Percentiles rank a stretch among this genome's conserved stretches.
These are phyloP conservation scores for Nibea albiflora DNA, from an alignment of 2,113 vertebrate species.

Conservation along the genomic window DNA sequence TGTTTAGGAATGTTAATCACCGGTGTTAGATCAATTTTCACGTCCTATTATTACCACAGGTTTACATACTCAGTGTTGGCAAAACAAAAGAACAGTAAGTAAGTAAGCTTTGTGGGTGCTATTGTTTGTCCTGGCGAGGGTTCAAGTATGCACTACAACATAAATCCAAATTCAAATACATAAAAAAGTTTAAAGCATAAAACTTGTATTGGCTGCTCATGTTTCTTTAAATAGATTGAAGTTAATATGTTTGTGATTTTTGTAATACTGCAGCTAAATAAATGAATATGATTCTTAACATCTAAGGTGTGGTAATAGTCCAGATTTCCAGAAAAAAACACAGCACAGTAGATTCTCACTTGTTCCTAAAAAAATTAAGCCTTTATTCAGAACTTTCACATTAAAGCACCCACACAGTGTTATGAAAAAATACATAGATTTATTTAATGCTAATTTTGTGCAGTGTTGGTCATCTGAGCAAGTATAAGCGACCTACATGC, in stretches of 20 bases:
- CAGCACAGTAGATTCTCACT: background rate
- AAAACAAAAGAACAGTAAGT: background rate
- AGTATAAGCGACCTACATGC: background rate
- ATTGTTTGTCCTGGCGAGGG: background rate
- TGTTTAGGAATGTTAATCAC: background rate
- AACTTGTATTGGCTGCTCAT: background rate
- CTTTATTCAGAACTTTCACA: slow-evolving; percentile 29
- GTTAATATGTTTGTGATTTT: slow-evolving; percentile 4
- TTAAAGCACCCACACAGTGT: background rate
- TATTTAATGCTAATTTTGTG: background rate
- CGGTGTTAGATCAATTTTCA: background rate
- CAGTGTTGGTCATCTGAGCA: background rate
- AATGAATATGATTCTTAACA: slow-evolving; percentile 11
- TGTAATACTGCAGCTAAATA: slow-evolving; percentile 22
- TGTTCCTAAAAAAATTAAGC: background rate
- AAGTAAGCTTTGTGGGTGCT: background rate
- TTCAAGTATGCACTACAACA: background rate
- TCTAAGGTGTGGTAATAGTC: background rate
- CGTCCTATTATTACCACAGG: background rate
- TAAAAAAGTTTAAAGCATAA: background rate
- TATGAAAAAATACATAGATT: background rate
- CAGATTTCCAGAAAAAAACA: slow-evolving; percentile 6
- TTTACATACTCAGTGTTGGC: background rate
- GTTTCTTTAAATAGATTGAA: background rate
- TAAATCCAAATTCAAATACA: background rate